Percentiles rank a stretch among this genome's conserved stretches.
These are phyloP conservation scores for Eupleurogrammus muticus DNA, from an alignment of 2,797 vertebrate species.

Conservation along the genomic window DNA sequence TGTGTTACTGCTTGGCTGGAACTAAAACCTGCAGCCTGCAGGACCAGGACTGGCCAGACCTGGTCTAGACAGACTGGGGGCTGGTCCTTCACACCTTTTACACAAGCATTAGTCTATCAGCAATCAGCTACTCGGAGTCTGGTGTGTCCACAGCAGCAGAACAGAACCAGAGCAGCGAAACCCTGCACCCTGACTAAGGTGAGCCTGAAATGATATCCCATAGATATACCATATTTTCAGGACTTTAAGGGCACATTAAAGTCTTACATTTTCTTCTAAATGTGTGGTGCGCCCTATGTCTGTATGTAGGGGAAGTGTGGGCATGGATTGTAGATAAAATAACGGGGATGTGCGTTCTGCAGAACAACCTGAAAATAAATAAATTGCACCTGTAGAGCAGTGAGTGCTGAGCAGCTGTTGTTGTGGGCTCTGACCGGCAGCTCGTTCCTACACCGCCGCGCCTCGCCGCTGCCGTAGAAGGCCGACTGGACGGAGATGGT, in stretches of 20 bases:
- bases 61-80: no score
- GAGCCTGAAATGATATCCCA: conserved; percentile 15
- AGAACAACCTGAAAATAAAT: no score
- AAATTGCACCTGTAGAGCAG: conserved; percentile 91
- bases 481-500: conserved; percentile 94
- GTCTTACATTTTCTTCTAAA: no score
- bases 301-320: no score
- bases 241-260: no score
- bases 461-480: conserved; percentile 86
- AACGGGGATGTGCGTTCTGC: no score
- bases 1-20: no score
- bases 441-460: conserved; percentile 72
- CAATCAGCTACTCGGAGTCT: not conserved
- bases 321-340: no score
- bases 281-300: no score
- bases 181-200: not conserved
- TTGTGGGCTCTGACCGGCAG: conserved; percentile 47
- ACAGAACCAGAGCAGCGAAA: conserved; percentile 4
- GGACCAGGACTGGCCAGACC: no score
- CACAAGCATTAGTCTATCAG: not conserved
- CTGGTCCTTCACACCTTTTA: not conserved
- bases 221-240: no score
- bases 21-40: no score
- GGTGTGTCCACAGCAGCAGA: not conserved
- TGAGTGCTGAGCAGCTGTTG: conserved; percentile 87